phyloP scores from a whole-genome alignment of 2,797 vertebrate species.

The Paramormyrops hopkinsi region DNA sequence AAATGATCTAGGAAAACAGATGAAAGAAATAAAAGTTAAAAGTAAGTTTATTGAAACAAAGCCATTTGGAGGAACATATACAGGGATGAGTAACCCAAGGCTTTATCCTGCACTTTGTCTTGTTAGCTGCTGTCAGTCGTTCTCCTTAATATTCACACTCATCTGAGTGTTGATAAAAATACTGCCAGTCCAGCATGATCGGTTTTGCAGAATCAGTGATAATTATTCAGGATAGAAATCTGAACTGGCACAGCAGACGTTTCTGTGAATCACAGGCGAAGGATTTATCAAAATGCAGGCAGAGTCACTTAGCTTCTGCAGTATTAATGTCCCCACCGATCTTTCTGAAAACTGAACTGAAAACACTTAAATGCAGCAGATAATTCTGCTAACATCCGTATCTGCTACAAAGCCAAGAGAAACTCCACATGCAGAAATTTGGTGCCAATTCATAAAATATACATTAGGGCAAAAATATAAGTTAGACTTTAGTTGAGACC shows the following conservation, averaged over 20 bases:
- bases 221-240: not conserved
- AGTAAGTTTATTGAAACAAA: not conserved
- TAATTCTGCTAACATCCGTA: not conserved
- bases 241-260: not conserved
- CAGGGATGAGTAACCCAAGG: not conserved
- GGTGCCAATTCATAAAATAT: not conserved
- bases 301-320: not conserved
- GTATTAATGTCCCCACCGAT: not conserved
- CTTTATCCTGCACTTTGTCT: not conserved
- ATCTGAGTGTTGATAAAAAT: not conserved
- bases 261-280: not conserved
- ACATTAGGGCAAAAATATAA: not conserved
- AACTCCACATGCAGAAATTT: not conserved
- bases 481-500: not conserved
- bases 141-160: not conserved
- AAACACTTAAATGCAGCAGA: not conserved
- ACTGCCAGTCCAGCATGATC: not conserved
- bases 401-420: not conserved
- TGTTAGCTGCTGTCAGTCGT: not conserved
- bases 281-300: not conserved
- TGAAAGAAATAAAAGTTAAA: not conserved
- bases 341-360: not conserved
- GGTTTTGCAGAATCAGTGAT: not conserved
- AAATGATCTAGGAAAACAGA: not conserved
- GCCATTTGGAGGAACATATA: not conserved